Evolutionary conservation across 1,140 invertebrate species (phyloP), one percentile per base, ranked within the genome.

Genomic region (Drosophila bocki): DNA sequence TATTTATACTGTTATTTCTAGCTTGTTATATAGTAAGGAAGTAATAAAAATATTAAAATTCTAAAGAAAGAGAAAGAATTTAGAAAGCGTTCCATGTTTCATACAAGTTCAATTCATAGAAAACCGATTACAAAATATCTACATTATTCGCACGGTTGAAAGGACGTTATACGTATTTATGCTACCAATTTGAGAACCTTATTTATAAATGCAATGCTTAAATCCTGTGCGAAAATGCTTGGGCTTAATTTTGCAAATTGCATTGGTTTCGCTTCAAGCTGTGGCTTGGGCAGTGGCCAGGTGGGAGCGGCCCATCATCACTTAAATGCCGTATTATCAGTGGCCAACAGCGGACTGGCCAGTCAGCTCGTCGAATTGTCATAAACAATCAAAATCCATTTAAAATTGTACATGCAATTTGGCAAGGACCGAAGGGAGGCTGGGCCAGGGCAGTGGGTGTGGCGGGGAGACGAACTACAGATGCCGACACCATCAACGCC

Each of bases 331-430:
- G 78, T 54, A 88, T 88, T 88, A 88, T 88, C 85, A 88, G 85
- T 88, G 85, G 78, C 64, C 71, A 80, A 71, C 78, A 90, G 80
- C 78, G 81, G 63, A 56, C 60, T 75, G 78, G 67, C 81, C 85
- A 90, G 78, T 86, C 82, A 79, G 71, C 75, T 91, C 75, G 75
- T 82, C 71, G 75, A 82, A 85, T 85, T 86, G 81, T 90, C 85
- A 90, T 90, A 90, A 90, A 91, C 85, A 90, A 90, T 90, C 85
- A 90, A 90, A 90, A 90, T 90, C 85, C 85, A 90, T 90, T 90
- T 90, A 85, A 90, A 91, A 91, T 85, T 75, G 86, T 90, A 91
- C 78, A 91, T 91, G 82, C 82, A 91, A 90, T 90, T 90, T 82
- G 78, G 82, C 51, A 56, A 42, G 75, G 41, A 39, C 32, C 33